These are phyloP conservation scores for Harpagus bidentatus DNA, from an alignment of 2,113 vertebrate genomes.

Conservation along the genomic window DNA sequence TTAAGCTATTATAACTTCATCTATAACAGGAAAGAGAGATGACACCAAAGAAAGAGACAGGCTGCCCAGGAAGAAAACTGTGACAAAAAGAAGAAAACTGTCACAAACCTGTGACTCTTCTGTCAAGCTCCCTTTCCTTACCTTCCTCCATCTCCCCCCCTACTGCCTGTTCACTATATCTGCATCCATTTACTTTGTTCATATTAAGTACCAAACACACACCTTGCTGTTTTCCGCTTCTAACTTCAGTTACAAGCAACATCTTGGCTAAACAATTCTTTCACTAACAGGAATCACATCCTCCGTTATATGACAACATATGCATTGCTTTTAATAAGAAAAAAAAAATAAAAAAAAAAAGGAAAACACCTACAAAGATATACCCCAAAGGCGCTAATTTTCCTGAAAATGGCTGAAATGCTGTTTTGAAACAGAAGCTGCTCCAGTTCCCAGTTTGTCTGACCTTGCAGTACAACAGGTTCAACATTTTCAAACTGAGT, in stretches of 20 bases:
- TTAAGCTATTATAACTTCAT: neutral
- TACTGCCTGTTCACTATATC: neutral
- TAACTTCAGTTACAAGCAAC: neutral
- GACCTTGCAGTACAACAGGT: neutral
- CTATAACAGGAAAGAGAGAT: neutral
- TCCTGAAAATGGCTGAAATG: neutral
- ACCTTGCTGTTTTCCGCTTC: neutral
- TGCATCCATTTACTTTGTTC: neutral
- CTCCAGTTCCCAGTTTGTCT: neutral
- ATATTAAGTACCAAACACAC: neutral
- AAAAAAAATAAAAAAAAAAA: neutral
- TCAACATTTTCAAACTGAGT: neutral
- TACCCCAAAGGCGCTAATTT: neutral
- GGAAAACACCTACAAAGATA: neutral
- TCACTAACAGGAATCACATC: neutral
- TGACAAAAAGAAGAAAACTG: neutral
- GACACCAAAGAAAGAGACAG: neutral
- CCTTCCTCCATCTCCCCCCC: neutral
- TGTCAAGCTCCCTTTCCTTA: neutral
- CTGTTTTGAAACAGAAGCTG: neutral
- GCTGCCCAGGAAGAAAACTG: neutral
- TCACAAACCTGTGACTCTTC: neutral
- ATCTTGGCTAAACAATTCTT: neutral
- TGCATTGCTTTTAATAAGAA: neutral
- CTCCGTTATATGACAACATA: neutral